phyloP scores from a whole-genome alignment of 2,113 vertebrate species.

The Hyaena hyaena region DNA sequence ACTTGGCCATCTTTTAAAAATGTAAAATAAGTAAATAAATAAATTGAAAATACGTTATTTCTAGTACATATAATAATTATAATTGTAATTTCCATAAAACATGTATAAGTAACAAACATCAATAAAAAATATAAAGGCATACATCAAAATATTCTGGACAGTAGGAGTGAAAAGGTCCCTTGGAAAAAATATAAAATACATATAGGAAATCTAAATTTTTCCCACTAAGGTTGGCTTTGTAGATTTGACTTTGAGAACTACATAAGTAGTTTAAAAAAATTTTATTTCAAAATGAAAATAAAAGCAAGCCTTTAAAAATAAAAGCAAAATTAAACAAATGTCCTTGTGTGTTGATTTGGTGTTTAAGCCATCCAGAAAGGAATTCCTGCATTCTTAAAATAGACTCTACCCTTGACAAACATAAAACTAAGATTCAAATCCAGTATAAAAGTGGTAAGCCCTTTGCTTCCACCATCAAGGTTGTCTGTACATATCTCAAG shows the following conservation, averaged over 20 bases:
- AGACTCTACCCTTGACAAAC: background rate
- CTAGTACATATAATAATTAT: background rate
- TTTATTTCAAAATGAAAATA: background rate
- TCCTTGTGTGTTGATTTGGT: too few species aligned
- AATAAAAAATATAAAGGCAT: background rate
- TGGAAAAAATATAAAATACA: background rate
- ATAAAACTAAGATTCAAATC: background rate
- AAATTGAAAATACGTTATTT: background rate
- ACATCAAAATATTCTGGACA: background rate
- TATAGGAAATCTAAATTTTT: background rate
- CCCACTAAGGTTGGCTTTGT: background rate
- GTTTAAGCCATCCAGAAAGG: background rate
- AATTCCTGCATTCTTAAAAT: background rate
- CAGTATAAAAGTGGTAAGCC: background rate
- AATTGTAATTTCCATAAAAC: background rate
- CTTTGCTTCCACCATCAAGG: background rate
- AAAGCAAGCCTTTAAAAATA: background rate
- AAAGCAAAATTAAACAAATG: background rate
- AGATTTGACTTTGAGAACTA: background rate
- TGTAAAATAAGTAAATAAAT: background rate
- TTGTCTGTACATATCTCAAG: background rate
- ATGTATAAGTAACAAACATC: background rate
- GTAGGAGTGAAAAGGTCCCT: background rate
- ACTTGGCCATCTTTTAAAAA: background rate
- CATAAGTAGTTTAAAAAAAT: background rate